Evolutionary conservation across 2,888 invertebrate species (phyloP), one percentile per base, ranked within the genome.

Genomic region (Pegoplata infirma): DNA sequence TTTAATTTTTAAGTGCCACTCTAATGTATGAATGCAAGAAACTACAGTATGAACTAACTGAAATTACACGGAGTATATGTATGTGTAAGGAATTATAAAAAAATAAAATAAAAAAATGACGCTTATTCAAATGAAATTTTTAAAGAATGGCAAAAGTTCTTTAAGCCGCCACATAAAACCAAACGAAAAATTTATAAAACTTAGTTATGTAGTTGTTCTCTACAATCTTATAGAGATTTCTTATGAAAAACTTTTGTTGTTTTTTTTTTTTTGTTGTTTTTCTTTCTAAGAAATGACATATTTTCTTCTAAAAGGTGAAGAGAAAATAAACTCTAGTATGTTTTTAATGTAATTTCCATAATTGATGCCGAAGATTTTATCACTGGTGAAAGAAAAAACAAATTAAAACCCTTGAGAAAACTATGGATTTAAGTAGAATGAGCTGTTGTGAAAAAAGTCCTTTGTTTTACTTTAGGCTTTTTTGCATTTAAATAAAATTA

Each of bases 321-420:
- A 55, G 47, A 56, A 47, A 53, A 59, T 53, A 67, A 53, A 59
- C 59, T 67, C 55, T 28, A 61, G 32, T 44, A 47, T 32, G 14
- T 67, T 67, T 61, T 55, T 25, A 74, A 79, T 79, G 61, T 71
- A 75, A 79, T 79, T 75, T 79, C 66, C 79, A 79, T 79, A 79
- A 79, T 75, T 75, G 79, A 79, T 71, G 75, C 40, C 40, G 19
- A 16, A 47, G 53, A 55, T 49, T 23, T 66, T 59, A 44, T 49
- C 51, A 32, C n/a, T 6, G 5, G 12, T 47, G 2, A 44, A 56
- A 61, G 1, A 63, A 55, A 49, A 53, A 23, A 40, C 6, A 25
- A 17, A n/a, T 36, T 8, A 21, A 47, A 59, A 19, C 7, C 14
- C n/a, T 5, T 2, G 5, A 10, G 8, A 7, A 46, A 55, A 46